These are phyloP conservation scores for Neocloeon triangulifer DNA, from an alignment of 1,140 invertebrate genomes.

Conservation along the genomic window DNA sequence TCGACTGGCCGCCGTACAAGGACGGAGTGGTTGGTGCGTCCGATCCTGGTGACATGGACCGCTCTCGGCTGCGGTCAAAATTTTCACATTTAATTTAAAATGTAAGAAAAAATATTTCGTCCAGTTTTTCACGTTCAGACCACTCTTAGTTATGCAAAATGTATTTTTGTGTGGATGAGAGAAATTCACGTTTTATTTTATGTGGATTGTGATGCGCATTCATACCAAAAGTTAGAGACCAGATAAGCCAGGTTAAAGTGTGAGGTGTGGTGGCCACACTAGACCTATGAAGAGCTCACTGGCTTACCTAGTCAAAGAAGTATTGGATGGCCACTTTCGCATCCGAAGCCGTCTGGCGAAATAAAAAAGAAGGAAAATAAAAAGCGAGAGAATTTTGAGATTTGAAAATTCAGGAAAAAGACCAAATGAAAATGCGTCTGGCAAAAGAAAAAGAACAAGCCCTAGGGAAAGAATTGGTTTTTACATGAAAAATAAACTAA, in stretches of 20 bases:
- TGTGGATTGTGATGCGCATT: too few relatives aligned
- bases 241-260: too few relatives aligned
- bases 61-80: conserved; percentile 24
- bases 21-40: too few relatives aligned
- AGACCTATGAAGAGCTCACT: conserved; percentile 1
- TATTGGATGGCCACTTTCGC: conserved; percentile 12
- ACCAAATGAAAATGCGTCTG: background rate
- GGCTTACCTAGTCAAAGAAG: conserved; percentile 12
- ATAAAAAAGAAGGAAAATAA: background rate
- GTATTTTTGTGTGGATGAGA: too few relatives aligned
- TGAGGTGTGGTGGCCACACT: too few relatives aligned
- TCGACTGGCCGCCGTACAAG: conserved; percentile 45
- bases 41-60: conserved; percentile 24
- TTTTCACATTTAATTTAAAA: too few relatives aligned
- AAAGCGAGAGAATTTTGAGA: background rate
- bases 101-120: too few relatives aligned
- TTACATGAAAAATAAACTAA: conserved; percentile 5
- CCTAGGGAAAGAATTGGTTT: background rate
- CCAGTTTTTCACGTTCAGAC: too few relatives aligned
- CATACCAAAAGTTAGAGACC: too few relatives aligned
- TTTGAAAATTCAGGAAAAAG: background rate
- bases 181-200: too few relatives aligned
- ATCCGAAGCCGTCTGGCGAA: background rate
- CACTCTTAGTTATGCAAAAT: too few relatives aligned
- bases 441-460: conserved; percentile 1